These are phyloP conservation scores for Ciona savignyi DNA, from an alignment of 23 tunicate species.

Conservation along the genomic window DNA sequence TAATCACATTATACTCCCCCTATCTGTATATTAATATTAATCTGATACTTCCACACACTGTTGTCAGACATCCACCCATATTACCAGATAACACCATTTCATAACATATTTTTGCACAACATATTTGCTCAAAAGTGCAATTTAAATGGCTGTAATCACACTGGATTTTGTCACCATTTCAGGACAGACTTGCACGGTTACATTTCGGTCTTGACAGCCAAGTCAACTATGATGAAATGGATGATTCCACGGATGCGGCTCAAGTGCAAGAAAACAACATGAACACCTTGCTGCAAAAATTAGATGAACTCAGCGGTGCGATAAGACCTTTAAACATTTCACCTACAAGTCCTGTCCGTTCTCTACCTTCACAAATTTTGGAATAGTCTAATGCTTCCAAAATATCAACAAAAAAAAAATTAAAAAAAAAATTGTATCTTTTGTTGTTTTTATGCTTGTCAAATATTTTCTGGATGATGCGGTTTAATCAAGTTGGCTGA, in stretches of 20 bases:
- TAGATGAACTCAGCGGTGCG: slow-evolving; percentile 34
- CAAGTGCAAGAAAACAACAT: slow-evolving; percentile 33
- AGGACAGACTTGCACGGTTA: slow-evolving; percentile 35
- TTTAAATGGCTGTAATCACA: neutral
- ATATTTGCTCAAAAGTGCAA: neutral
- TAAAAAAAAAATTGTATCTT: too few species aligned
- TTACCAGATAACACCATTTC: too few species aligned
- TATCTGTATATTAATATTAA: too few species aligned
- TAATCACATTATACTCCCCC: too few species aligned
- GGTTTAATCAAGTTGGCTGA: too few species aligned
- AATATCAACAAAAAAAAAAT: too few species aligned
- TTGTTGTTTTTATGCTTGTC: too few species aligned
- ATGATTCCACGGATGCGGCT: slow-evolving; percentile 16
- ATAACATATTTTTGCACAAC: neutral
- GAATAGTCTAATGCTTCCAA: too few species aligned
- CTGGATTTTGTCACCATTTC: neutral
- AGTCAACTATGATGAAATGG: slow-evolving; percentile 31
- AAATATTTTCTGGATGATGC: too few species aligned
- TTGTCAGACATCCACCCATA: too few species aligned
- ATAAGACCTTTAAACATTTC: slow-evolving; percentile 16
- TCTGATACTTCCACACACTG: too few species aligned
- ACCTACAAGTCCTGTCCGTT: neutral
- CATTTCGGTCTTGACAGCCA: slow-evolving; percentile 44
- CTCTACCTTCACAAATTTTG: neutral
- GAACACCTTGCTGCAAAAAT: slow-evolving; percentile 22